Conservation (phyloP, 2,113 vertebrate species). For the Cygnus atratus region DNA sequence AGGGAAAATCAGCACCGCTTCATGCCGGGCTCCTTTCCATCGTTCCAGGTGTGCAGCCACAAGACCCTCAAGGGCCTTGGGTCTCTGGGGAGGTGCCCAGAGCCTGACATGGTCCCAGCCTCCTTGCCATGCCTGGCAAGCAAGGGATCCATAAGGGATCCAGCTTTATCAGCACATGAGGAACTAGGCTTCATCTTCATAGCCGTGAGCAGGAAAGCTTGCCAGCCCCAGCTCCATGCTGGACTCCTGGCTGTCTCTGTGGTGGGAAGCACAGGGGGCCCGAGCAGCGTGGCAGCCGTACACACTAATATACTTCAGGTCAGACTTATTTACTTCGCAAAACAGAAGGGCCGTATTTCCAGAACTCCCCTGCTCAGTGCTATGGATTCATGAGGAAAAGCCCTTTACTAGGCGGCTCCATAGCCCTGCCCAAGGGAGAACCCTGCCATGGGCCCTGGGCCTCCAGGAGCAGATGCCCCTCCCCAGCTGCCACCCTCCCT, state of each 20-base stretch:
- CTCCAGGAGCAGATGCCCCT: neutral
- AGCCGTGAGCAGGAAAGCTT: neutral
- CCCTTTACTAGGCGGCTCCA: neutral
- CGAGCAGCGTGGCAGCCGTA: rapidly evolving
- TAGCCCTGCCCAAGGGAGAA: neutral
- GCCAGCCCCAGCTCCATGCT: rapidly evolving
- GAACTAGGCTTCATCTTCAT: neutral
- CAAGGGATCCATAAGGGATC: neutral
- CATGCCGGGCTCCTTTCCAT: neutral
- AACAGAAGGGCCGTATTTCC: neutral
- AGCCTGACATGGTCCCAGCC: rapidly evolving
- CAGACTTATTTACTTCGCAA: neutral
- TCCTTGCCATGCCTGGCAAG: neutral
- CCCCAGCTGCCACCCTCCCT: neutral
- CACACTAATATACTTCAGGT: neutral
- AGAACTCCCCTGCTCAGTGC: neutral
- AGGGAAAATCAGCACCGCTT: neutral
- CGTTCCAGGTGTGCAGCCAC: neutral
- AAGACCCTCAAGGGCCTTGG: neutral
- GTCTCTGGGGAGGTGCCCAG: neutral
- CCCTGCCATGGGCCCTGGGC: rapidly evolving
- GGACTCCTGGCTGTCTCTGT: rapidly evolving
- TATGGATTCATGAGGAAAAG: neutral
- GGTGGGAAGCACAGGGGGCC: neutral
- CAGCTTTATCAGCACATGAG: neutral